Conservation (phyloP, 2,797 vertebrate species). For the Carduelis carduelis region DNA sequence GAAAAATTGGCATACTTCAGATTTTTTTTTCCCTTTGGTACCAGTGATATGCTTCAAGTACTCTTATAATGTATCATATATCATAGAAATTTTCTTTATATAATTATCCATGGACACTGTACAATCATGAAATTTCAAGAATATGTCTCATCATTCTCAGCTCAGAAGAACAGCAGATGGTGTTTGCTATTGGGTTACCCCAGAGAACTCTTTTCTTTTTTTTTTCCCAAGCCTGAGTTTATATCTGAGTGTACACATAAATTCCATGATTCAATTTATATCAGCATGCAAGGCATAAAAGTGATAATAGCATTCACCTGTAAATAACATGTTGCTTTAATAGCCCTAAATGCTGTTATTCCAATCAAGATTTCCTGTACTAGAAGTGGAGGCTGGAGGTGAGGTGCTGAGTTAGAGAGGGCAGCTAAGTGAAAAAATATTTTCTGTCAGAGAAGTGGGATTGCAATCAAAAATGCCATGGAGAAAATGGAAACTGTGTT, state of each 20-base stretch:
- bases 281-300: background rate
- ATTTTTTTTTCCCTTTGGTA: background rate
- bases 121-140: background rate
- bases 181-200: background rate
- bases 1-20: background rate
- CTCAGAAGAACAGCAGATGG: background rate
- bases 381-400: background rate
- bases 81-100: background rate
- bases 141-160: background rate
- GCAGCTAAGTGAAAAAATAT: background rate
- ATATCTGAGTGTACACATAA: background rate
- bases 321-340: background rate
- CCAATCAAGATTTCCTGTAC: background rate
- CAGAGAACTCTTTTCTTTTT: background rate
- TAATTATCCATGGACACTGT: background rate
- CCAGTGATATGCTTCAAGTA: background rate
- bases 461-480: background rate
- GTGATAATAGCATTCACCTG: background rate
- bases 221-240: accelerated
- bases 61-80: background rate
- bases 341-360: background rate
- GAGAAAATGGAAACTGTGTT: background rate
- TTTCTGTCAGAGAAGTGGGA: background rate
- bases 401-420: accelerated
- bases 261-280: background rate